Evolutionary conservation across 2,113 vertebrate species (phyloP).

Genomic region (Pseudorasbora parva): DNA sequence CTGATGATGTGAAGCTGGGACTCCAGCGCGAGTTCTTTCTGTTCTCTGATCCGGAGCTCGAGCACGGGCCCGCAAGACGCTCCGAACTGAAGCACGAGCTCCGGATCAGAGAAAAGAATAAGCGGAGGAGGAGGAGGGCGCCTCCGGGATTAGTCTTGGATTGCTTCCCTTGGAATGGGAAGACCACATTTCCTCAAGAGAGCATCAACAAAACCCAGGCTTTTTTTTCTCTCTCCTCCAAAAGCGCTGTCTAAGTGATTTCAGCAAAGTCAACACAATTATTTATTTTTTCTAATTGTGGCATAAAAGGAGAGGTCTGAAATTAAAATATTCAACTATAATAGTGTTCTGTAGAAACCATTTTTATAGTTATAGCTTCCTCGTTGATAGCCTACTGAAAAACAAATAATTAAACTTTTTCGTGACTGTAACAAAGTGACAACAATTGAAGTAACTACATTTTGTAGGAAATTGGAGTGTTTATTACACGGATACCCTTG

Average conservation of each 20-base stretch:
- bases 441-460: background rate
- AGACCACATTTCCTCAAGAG: conserved; percentile 40
- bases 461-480: background rate
- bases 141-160: conserved; percentile 41
- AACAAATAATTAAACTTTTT: no score
- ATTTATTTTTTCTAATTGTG: background rate
- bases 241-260: background rate
- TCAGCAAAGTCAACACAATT: background rate
- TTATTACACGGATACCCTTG: background rate
- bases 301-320: background rate
- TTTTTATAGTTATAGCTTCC: background rate
- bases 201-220: conserved; percentile 37
- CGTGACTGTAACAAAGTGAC: background rate
- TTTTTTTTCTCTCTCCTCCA: background rate
- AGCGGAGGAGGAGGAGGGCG: conserved; percentile 30
- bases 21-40: background rate
- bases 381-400: no score
- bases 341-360: no score
- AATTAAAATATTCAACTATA: background rate
- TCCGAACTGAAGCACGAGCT: conserved; percentile 1
- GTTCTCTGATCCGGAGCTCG: background rate
- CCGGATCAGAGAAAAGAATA: background rate
- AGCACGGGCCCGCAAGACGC: background rate
- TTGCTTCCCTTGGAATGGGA: conserved; percentile 24
- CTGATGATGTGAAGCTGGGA: conserved; percentile 54